Conservation (phyloP, 2,113 vertebrate species). For the Psettodes erumei region DNA sequence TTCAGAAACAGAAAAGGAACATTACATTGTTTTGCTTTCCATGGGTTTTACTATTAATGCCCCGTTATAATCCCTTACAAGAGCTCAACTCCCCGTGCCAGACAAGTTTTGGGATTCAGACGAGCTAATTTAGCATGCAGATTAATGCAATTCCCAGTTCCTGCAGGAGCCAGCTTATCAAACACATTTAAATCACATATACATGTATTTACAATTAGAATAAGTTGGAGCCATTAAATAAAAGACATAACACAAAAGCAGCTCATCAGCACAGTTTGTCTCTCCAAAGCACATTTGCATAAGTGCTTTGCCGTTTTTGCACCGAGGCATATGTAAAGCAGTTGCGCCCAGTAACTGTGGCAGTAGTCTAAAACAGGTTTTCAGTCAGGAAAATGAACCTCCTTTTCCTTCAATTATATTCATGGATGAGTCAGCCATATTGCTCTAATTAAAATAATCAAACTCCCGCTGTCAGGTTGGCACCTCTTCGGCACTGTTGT, state of each 20-base stretch:
- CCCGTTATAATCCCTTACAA: slow-evolving; percentile 70
- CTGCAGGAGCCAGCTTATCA: slow-evolving; percentile 67
- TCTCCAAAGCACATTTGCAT: slow-evolving; percentile 65
- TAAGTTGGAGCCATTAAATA: slow-evolving; percentile 64
- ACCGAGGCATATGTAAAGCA: slow-evolving; percentile 48
- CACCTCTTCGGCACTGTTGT: slow-evolving; percentile 62
- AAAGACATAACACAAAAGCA: slow-evolving; percentile 55
- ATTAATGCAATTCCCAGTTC: slow-evolving; percentile 71
- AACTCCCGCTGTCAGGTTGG: slow-evolving; percentile 74
- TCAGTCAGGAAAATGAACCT: slow-evolving; percentile 20
- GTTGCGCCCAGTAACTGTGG: slow-evolving; percentile 6
- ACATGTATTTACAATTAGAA: slow-evolving; percentile 71
- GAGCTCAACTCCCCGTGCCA: slow-evolving; percentile 63
- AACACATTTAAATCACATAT: slow-evolving; percentile 70
- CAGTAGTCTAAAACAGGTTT: slow-evolving; percentile 20
- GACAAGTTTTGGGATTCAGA: slow-evolving; percentile 69
- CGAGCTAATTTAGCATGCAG: slow-evolving; percentile 75
- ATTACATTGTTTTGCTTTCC: slow-evolving; percentile 64
- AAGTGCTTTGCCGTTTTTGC: slow-evolving; percentile 50
- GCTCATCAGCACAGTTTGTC: slow-evolving; percentile 66
- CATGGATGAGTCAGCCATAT: slow-evolving; percentile 72
- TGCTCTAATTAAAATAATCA: slow-evolving; percentile 79
- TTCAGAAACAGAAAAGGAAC: slow-evolving; percentile 53
- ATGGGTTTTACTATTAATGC: slow-evolving; percentile 64
- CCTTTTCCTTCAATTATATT: slow-evolving; percentile 52